phyloP scores from a whole-genome alignment of 2,888 invertebrate genomes.

The Trichopria drosophilae region DNA sequence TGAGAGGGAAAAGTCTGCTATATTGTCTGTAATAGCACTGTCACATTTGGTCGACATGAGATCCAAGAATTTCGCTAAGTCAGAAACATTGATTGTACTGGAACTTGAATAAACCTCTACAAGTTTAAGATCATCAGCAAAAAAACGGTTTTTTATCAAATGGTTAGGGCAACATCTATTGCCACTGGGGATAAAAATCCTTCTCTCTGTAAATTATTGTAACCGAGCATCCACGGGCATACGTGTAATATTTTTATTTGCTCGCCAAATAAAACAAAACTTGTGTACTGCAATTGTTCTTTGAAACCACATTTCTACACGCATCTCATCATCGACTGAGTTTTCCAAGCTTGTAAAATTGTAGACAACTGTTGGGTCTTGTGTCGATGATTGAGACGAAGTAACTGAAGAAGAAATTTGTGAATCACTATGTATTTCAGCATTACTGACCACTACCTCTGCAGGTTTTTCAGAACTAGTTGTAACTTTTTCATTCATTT shows the following conservation, averaged over 20 bases:
- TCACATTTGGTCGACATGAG: neutral
- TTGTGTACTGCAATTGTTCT: constrained; percentile 1
- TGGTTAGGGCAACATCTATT: constrained; percentile 22
- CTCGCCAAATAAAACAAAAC: neutral
- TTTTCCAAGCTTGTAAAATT: no score
- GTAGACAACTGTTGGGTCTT: no score
- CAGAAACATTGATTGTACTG: constrained; percentile 9
- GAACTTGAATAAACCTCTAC: constrained; percentile 8
- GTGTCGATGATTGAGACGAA: no score
- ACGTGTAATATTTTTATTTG: neutral
- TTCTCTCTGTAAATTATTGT: constrained; percentile 1
- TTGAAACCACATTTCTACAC: neutral
- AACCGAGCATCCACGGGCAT: constrained; percentile 4
- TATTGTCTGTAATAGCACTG: constrained; percentile 2
- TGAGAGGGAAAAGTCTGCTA: constrained; percentile 22
- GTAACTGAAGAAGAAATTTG: no score
- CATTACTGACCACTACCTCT: no score
- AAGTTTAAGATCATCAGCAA: neutral
- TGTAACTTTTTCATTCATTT: no score
- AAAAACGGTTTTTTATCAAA: constrained; percentile 11
- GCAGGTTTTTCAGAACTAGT: no score
- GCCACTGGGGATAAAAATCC: constrained; percentile 16
- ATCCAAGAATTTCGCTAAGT: constrained; percentile 5
- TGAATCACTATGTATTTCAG: no score
- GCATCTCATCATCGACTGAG: no score